Evolutionary conservation across 2,888 invertebrate species (phyloP), one percentile per base, ranked within the genome.

Genomic region (Drosophila crucigera): DNA sequence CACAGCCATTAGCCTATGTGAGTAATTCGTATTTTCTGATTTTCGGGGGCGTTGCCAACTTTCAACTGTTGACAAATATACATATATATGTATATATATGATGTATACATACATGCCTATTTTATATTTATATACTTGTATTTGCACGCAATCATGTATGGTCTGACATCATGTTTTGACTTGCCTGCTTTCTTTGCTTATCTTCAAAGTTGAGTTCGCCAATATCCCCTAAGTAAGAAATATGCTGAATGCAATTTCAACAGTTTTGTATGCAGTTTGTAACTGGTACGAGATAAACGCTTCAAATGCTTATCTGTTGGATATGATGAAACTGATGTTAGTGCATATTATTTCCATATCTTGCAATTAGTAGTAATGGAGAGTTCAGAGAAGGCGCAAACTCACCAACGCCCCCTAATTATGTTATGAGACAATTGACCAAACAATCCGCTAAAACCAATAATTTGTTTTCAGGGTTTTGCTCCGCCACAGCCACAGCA

Each of bases 401-500:
- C 3, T 43, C 22, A 31, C 10, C 22, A 31, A 52, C 33, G 43
- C 55, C 28, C 28, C 14, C 25, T 4, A 22, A 43, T 30, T 22
- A 43, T n/a, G n/a, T 5, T 0, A 6, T 37, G 5, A 7, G 6
- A 6, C 5, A n/a, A 28, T 19, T 30, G 28, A 16, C 1, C 11
- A 25, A 11, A 7, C 30, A 19, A 9, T 14, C 6, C 1, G 11
- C 14, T 52, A 22, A 43, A 62, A 28, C 28, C 28, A 56, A 49
- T n/a, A 5, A 50, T 30, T 56, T 3, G 33, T 65, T 82, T 25
- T 14, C 33, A 92, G 92, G 92, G 92, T 3, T 92, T 92, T 43
- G 68, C 80, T n/a, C 83, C 91, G 1, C 30, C 78, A 28, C 84
- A 76, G 53, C 84, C 81, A 19, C 85, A 16, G 2, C 47, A 85